Evolutionary conservation across 2,888 invertebrate species (phyloP).

Genomic region (Keiferia lycopersicella): DNA sequence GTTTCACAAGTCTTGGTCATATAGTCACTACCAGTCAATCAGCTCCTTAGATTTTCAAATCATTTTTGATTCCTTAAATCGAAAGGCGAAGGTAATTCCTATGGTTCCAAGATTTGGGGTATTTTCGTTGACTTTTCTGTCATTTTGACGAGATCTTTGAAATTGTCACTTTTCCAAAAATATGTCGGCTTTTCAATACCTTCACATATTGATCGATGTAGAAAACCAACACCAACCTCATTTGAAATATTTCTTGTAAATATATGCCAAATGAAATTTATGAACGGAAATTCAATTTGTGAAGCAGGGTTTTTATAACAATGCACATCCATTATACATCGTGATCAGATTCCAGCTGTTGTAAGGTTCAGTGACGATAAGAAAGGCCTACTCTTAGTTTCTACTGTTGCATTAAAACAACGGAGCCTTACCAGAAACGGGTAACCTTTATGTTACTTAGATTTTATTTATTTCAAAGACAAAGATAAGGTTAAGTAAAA

Average conservation of each 20-base stretch:
- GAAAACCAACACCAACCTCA: background rate
- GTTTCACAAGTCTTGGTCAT: too few relatives aligned
- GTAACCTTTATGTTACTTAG: background rate
- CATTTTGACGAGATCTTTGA: background rate
- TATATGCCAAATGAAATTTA: background rate
- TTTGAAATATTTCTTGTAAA: background rate
- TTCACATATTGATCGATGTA: too few relatives aligned
- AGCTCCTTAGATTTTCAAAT: too few relatives aligned
- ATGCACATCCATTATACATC: slow-evolving; percentile 44
- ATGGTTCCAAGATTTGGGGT: too few relatives aligned
- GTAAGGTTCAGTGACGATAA: slow-evolving; percentile 42
- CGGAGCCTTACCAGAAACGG: background rate
- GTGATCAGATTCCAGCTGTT: slow-evolving; percentile 52
- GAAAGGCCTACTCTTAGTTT: slow-evolving; percentile 22
- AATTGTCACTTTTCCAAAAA: background rate
- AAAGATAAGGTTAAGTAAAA: too few relatives aligned
- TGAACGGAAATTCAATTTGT: slow-evolving; percentile 15
- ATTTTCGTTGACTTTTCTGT: background rate
- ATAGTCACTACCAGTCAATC: too few relatives aligned
- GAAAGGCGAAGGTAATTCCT: background rate
- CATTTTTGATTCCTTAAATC: too few relatives aligned
- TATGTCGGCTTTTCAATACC: too few relatives aligned
- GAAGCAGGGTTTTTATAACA: slow-evolving; percentile 36
- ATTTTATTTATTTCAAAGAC: too few relatives aligned
- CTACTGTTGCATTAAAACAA: background rate